Percentiles rank a stretch among this genome's conserved stretches.
These are phyloP conservation scores for Marcusenius ussheri DNA, from an alignment of 2,113 vertebrate genomes.

Conservation along the genomic window DNA sequence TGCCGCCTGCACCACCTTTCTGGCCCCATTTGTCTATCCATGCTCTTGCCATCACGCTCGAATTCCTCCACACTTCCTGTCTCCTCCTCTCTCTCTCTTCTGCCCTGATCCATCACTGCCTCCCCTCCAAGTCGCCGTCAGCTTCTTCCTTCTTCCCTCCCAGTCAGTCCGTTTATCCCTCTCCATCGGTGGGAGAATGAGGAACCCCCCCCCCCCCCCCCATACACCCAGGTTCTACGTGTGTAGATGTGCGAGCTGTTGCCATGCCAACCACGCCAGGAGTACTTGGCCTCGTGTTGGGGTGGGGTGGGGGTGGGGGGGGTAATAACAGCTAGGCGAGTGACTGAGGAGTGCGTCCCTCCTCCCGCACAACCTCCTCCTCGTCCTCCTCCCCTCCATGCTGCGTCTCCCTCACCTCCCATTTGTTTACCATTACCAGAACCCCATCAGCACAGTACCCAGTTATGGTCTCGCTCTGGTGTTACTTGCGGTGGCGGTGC, in stretches of 20 bases:
- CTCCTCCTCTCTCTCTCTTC: slow-evolving; percentile 34
- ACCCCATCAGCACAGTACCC: background rate
- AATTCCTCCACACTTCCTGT: background rate
- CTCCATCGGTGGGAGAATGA: background rate
- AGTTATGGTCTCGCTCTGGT: background rate
- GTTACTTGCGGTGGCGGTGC: background rate
- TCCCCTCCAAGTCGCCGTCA: background rate
- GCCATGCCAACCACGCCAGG: slow-evolving; percentile 42
- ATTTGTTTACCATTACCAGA: background rate
- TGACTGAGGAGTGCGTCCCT: slow-evolving; percentile 21
- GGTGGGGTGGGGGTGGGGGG: background rate
- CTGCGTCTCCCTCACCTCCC: background rate
- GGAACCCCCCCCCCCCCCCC: background rate
- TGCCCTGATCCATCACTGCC: background rate
- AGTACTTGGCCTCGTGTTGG: slow-evolving; percentile 38
- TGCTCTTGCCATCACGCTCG: slow-evolving; percentile 22
- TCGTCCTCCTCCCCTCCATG: background rate
- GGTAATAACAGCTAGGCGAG: slow-evolving; percentile 8
- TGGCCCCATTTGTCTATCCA: slow-evolving; percentile 9
- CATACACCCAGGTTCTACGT: background rate
- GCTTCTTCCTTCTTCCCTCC: background rate
- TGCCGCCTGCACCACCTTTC: slow-evolving; percentile 20
- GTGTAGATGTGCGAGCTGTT: slow-evolving; percentile 17
- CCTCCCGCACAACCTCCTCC: background rate
- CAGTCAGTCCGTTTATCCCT: slow-evolving; percentile 25